Percentiles rank a stretch among this genome's conserved stretches.
Evolutionary conservation across 53 echinoderm and acorn worm species (phyloP).

Genomic region (Holothuria leucospilota): DNA sequence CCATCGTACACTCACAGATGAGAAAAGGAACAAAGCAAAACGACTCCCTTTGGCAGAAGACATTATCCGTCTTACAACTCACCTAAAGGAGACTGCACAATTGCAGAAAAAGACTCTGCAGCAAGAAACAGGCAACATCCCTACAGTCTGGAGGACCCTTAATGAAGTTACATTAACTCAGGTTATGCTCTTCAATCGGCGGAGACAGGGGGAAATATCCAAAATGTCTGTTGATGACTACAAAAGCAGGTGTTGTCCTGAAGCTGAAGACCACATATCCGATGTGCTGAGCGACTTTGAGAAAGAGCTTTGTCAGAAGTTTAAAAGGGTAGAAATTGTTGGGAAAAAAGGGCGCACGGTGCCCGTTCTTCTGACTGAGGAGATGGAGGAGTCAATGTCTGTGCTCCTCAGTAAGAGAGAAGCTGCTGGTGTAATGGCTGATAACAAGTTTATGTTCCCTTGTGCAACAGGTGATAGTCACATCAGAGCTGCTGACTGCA

Average conservation of each 20-base stretch:
- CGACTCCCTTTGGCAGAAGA: conserved; percentile 61
- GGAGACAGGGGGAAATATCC: conserved; percentile 41
- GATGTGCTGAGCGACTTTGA: conserved; percentile 50
- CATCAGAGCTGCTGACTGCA: conserved; percentile 67
- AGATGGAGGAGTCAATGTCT: conserved; percentile 41
- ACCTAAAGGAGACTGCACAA: conserved; percentile 12
- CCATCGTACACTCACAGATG: conserved; percentile 53
- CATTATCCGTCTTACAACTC: conserved; percentile 29
- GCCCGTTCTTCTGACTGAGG: conserved; percentile 64
- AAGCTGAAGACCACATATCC: conserved; percentile 20
- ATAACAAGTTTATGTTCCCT: too few relatives aligned
- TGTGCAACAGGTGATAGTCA: conserved; percentile 17
- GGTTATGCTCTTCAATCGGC: conserved; percentile 56
- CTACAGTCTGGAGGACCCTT: conserved; percentile 43
- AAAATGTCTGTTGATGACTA: conserved; percentile 38
- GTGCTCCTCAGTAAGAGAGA: conserved; percentile 49
- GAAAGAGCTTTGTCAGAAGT: conserved; percentile 47
- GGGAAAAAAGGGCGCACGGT: conserved; percentile 72
- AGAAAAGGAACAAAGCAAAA: conserved; percentile 48
- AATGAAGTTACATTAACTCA: conserved; percentile 48
- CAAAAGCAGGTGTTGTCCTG: conserved; percentile 24
- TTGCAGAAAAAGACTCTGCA: conserved; percentile 5
- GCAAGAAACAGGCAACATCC: conserved; percentile 24
- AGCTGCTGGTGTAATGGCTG: too few relatives aligned
- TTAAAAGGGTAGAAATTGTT: conserved; percentile 63